phyloP scores from a whole-genome alignment of 2,113 vertebrate species.

The Climacteris rufus region DNA sequence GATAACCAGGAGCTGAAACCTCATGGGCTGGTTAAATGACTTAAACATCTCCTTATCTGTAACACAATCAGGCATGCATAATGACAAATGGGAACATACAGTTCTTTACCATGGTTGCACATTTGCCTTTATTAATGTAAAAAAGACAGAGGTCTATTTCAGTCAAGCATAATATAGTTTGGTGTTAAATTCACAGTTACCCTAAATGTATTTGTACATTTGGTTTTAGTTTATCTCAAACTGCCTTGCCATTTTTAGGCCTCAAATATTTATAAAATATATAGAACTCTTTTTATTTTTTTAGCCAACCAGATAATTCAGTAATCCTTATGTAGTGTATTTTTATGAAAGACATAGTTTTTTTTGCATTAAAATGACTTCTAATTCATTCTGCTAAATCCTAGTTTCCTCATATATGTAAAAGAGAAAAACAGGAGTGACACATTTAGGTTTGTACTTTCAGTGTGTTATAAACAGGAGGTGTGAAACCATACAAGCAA shows the following conservation, averaged over 20 bases:
- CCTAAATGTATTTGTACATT: slow-evolving; percentile 35
- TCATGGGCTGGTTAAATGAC: neutral
- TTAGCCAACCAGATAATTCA: neutral
- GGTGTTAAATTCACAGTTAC: slow-evolving; percentile 27
- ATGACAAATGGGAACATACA: neutral
- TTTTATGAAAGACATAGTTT: neutral
- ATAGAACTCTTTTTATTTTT: neutral
- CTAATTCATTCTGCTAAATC: neutral
- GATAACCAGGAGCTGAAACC: neutral
- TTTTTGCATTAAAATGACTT: neutral
- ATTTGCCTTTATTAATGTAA: neutral
- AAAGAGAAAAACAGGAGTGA: neutral
- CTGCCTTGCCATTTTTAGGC: slow-evolving; percentile 11
- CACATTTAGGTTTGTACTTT: neutral
- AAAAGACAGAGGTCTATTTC: slow-evolving; percentile 13
- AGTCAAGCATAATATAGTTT: neutral
- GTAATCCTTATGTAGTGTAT: neutral
- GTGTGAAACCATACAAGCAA: neutral
- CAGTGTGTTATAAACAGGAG: neutral
- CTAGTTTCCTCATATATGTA: neutral
- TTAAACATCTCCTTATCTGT: neutral
- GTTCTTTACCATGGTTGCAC: neutral
- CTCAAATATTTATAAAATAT: slow-evolving; percentile 35
- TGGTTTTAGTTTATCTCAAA: slow-evolving; percentile 44
- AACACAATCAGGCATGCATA: neutral